phyloP scores from a whole-genome alignment of 2,888 invertebrate species.

The Nyleta sp. region DNA sequence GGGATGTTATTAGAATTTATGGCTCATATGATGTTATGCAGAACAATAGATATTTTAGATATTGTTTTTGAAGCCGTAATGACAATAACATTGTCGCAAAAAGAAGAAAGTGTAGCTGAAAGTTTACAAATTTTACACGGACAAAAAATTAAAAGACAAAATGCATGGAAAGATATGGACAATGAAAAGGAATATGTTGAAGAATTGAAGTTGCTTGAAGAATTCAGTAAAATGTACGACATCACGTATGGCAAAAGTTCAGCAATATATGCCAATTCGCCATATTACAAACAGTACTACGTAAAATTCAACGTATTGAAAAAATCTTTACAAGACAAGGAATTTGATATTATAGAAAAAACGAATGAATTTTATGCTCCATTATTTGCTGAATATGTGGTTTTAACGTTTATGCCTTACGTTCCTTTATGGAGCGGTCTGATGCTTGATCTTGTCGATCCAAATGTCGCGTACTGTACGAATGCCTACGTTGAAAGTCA shows the following conservation, averaged over 20 bases:
- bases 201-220: neutral
- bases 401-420: conserved; percentile 61
- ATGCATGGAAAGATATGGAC: conserved; percentile 2
- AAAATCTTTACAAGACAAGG: neutral
- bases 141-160: neutral
- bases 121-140: neutral
- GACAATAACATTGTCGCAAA: conserved; percentile 18
- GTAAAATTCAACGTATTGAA: neutral
- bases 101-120: conserved; percentile 2
- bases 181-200: conserved; percentile 15
- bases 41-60: conserved; percentile 39
- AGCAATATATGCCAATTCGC: conserved; percentile 35
- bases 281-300: conserved; percentile 22
- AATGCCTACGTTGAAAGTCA: conserved; percentile 62
- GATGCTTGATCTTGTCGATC: conserved; percentile 46
- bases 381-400: conserved; percentile 52
- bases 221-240: neutral
- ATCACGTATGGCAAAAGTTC: conserved; percentile 4
- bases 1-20: conserved; percentile 56
- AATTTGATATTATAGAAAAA: neutral
- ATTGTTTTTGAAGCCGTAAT: conserved; percentile 38
- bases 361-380: conserved; percentile 17
- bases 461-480: conserved; percentile 52
- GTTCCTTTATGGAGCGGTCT: conserved; percentile 52
- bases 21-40: conserved; percentile 38